Evolutionary conservation across 2,113 vertebrate genomes (phyloP).

Genomic region (Myrmecobius fasciatus): DNA sequence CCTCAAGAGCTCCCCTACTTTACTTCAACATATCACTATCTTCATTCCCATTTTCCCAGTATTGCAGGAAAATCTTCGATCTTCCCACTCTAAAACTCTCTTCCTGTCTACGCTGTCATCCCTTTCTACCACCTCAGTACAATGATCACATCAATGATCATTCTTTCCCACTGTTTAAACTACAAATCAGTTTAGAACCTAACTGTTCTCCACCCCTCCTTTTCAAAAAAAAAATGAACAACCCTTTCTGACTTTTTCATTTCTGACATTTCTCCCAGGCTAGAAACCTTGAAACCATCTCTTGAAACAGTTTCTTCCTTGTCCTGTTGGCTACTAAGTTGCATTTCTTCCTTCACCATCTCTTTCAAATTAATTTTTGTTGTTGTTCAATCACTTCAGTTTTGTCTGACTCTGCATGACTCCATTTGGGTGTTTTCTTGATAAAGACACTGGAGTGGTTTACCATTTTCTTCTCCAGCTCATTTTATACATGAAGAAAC

Average conservation of each 20-base stretch:
- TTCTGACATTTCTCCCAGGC: background rate
- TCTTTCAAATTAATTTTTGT: background rate
- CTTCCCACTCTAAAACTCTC: background rate
- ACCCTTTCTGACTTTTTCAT: background rate
- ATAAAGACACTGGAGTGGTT: background rate
- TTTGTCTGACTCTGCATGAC: background rate
- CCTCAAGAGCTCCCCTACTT: background rate
- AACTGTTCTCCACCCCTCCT: background rate
- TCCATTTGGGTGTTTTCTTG: background rate
- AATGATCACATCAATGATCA: background rate
- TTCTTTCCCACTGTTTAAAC: background rate
- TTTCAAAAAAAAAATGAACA: background rate
- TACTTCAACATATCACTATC: background rate
- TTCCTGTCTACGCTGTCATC: background rate
- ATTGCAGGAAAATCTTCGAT: background rate
- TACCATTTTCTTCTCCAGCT: background rate
- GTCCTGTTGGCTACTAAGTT: background rate
- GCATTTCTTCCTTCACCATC: background rate
- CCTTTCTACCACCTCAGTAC: background rate
- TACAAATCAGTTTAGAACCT: background rate
- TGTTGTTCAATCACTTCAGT: background rate
- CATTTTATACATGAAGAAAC: background rate
- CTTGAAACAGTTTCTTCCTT: background rate
- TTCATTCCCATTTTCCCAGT: accelerated
- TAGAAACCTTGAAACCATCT: background rate